Evolutionary conservation across 2,113 vertebrate species (phyloP), one percentile per base, ranked within the genome.

Genomic region (Chiloscyllium plagiosum): DNA sequence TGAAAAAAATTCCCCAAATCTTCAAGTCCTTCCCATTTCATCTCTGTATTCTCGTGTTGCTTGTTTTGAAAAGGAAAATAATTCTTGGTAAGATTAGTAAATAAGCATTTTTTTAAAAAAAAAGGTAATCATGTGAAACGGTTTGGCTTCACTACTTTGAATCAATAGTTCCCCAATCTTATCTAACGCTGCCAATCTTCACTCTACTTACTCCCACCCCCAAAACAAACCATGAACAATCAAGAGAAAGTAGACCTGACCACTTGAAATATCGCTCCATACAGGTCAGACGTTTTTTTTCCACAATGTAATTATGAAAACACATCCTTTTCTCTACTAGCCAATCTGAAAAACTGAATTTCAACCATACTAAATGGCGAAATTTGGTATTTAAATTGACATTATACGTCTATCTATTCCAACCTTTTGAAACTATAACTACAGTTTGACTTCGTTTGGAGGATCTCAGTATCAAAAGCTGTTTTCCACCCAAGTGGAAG

Each of bases 101-200:
- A 94, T 29, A 76, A 47, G 42, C 42, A 70, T 37, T 50, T 94
- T 94, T 94, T 70, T 61, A 10, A 2, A 61, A 10, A 2, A 61
- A 95, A 69, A 95, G 50, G 24, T 68, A 95, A 13, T 69, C 94
- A 95, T 95, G 68, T 95, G 94, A 95, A 95, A 95, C 42, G 94
- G 94, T 52, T 72, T 95, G 68, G 94, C 94, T 95, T 95, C 94
- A 95, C 37, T 95, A 76, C 94, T 42, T 76, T 95, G 93, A 94
- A 72, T 94, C 93, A 95, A 95, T 33, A 72, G 69, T 33, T 52
- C 47, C 69, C 52, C 68, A 95, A 95, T 95, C 94, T 95, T 95
- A 72, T 72, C 94, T 95, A 26, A 69, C 26, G 17, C 52, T 95
- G 94, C 68, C 69, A 95, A 95, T 69, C 94, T 95, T 95, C 47